Conservation (phyloP, 1,140 invertebrate species). For the Carposina sasakii region DNA sequence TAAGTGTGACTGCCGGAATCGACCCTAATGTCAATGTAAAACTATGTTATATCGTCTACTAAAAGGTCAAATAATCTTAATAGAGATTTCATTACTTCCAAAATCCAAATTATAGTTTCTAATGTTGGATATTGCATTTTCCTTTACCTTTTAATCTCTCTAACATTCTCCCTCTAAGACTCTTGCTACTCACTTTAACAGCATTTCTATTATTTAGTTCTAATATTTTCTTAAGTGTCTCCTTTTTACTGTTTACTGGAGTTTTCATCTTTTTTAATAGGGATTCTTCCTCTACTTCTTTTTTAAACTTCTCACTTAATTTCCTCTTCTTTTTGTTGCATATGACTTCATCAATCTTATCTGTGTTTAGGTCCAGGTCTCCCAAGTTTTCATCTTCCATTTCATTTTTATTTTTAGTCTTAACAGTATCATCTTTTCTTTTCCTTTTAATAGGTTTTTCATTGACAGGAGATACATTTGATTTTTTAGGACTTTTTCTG, state of each 20-base stretch:
- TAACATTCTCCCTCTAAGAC: constrained; percentile 61
- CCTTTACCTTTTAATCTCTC: constrained; percentile 60
- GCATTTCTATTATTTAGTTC: constrained; percentile 41
- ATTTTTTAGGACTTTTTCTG: too few species aligned
- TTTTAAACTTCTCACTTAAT: constrained; percentile 33
- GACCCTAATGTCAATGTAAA: too few species aligned
- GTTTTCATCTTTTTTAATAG: constrained; percentile 26
- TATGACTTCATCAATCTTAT: constrained; percentile 43
- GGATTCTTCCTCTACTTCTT: constrained; percentile 38
- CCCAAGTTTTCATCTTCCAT: constrained; percentile 4
- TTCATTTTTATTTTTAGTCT: constrained; percentile 12
- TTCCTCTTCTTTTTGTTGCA: constrained; percentile 44
- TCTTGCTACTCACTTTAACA: constrained; percentile 39
- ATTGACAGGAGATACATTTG: too few species aligned
- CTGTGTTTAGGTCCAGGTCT: constrained; percentile 24
- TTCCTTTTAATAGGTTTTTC: constrained; percentile 3
- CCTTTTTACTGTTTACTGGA: constrained; percentile 8
- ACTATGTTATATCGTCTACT: too few species aligned
- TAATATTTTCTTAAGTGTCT: constrained; percentile 10
- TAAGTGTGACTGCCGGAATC: too few species aligned
- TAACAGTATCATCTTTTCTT: constrained; percentile 11
- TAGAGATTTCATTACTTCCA: too few species aligned
- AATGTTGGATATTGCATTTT: too few species aligned
- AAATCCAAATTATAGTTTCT: too few species aligned
- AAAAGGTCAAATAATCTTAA: too few species aligned